phyloP scores from a whole-genome alignment of 2,888 invertebrate genomes.

The Glaucopsyche alexis region DNA sequence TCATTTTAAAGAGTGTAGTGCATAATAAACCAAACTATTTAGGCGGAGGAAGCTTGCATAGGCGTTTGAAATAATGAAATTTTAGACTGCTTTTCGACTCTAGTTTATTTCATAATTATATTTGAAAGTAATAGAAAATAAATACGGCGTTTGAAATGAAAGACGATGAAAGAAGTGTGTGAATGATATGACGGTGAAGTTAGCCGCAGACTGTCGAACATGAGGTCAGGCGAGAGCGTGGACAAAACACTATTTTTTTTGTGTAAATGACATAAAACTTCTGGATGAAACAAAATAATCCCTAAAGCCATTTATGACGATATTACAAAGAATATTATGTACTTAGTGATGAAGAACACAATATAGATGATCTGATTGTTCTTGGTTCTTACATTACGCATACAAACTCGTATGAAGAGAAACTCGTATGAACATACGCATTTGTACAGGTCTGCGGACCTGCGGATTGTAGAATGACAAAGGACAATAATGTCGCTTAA shows the following conservation, averaged over 20 bases:
- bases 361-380: neutral
- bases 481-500: constrained; percentile 72
- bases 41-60: no score
- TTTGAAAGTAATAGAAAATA: no score
- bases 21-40: neutral
- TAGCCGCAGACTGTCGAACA: no score
- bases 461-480: constrained; percentile 52
- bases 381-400: no score
- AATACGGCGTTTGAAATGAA: no score
- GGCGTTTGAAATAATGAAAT: no score
- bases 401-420: constrained; percentile 34
- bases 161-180: no score
- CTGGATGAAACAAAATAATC: neutral
- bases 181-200: no score
- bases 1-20: neutral
- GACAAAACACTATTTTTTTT: neutral
- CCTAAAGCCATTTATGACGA: neutral
- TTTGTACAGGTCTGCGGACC: constrained; percentile 46
- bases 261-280: no score
- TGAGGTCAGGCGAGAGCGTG: no score
- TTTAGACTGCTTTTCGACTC: no score
- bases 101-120: no score
- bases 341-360: neutral
- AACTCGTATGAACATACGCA: constrained; percentile 33
- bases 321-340: neutral